Evolutionary conservation across 2,113 vertebrate genomes (phyloP).

Genomic region (Sorex fumeus): DNA sequence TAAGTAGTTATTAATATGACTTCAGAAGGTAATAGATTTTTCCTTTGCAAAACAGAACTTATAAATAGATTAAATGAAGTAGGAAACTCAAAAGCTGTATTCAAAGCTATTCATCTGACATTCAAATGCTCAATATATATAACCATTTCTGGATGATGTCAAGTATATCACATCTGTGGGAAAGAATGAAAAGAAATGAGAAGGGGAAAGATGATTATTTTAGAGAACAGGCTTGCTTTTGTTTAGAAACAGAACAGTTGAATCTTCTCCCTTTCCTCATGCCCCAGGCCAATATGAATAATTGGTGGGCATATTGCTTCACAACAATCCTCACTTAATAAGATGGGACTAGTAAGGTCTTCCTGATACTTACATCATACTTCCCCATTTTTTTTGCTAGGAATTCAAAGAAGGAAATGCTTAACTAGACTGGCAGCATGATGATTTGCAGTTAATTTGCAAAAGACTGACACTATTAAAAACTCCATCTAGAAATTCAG

Average conservation of each 20-base stretch:
- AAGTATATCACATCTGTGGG: conserved; percentile 68
- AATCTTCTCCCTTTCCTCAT: conserved; percentile 44
- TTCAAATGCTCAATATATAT: conserved; percentile 58
- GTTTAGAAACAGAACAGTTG: conserved; percentile 65
- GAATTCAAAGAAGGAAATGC: conserved; percentile 54
- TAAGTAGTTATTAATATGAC: conserved; percentile 73
- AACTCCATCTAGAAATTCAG: background rate
- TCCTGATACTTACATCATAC: conserved; percentile 69
- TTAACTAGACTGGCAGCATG: conserved; percentile 55
- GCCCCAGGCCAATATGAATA: conserved; percentile 65
- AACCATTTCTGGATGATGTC: conserved; percentile 59
- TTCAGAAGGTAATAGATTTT: conserved; percentile 77
- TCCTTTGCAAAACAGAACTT: conserved; percentile 66
- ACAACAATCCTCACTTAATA: conserved; percentile 70
- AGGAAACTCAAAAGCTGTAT: conserved; percentile 61
- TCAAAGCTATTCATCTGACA: conserved; percentile 68
- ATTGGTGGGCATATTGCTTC: conserved; percentile 55
- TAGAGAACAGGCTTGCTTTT: conserved; percentile 77
- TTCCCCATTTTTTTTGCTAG: background rate
- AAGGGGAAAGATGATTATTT: conserved; percentile 66
- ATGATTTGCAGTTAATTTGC: conserved; percentile 46
- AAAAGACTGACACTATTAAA: conserved; percentile 53
- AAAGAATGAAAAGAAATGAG: conserved; percentile 76
- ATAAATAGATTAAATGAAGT: conserved; percentile 78
- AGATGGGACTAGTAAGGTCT: conserved; percentile 42